Base-by-base conservation (phyloP, 1,140 invertebrate species). In the Micrasema minimum region DNA sequence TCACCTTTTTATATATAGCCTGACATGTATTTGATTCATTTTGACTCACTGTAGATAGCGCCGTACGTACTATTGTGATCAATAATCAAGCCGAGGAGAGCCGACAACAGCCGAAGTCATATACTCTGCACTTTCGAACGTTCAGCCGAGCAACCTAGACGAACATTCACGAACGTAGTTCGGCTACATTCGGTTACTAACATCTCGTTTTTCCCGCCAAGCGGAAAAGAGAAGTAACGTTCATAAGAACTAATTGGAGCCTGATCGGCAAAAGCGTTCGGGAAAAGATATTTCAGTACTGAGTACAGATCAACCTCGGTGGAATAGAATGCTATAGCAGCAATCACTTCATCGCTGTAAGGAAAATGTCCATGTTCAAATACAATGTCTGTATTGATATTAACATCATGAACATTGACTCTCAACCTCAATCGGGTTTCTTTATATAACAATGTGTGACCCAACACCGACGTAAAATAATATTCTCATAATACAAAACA, bases 1-100 rank as follows among this genome's bases (percentile, higher is more conserved):
- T 7, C 0, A 10, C 0, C 5, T 53, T 53, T 53, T 14, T 23
- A 53, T 22, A n/a, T 2, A 4, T 26, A 12, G 0, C 11, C 23
- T 26, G 26, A 2, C 23, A 53, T 2, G 1, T 53, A 31, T 23
- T 0, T 22, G 14, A n/a, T 14, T 35, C 1, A 31, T 22, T 26
- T 59, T 43, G 37, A 41, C 18, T 46, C 53, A 18, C 31, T 45
- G 43, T 14, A 26, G 45, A 45, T 46, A 16, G 12, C 35, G 12
- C 41, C 38, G 22, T 51, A 50, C 70, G 35, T 48, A 72, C 65
- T 71, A 71, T 68, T 57, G 68, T 74, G 72, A 74, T 74, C 72
- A 74, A 74, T 74, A 74, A 71, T 61, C 38, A 57, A 37, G 16
- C 64, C 72, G 72, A 74, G 20, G 53, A 22, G 16, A 9, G 37